A percentile compares a stretch with the other conserved stretches of the same genome.
These are phyloP conservation scores for Cochlearius cochlearius DNA, from an alignment of 2,113 vertebrate species.

Conservation along the genomic window DNA sequence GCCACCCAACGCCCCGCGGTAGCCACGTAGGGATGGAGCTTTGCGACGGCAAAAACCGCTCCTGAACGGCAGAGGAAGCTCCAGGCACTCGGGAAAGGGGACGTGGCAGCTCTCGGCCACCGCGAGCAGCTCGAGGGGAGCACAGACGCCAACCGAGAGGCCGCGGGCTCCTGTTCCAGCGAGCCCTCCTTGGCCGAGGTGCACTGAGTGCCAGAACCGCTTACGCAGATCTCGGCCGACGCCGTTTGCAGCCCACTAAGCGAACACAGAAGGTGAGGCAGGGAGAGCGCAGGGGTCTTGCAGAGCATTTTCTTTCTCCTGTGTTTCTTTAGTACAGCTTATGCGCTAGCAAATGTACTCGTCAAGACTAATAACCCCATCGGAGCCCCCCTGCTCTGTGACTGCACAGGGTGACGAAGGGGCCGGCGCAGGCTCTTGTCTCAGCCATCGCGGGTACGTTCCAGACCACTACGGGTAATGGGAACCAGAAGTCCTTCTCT, in stretches of 20 bases:
- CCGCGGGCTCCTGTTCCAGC: fast-evolving
- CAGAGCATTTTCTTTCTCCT: background rate
- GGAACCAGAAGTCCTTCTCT: constrained; percentile 33
- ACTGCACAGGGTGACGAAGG: fast-evolving
- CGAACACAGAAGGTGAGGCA: background rate
- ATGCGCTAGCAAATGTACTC: background rate
- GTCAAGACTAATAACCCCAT: background rate
- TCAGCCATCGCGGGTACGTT: background rate
- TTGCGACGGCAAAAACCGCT: fast-evolving
- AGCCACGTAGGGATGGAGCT: fast-evolving
- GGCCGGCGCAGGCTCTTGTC: background rate
- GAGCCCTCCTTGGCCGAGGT: background rate
- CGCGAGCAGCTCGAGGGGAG: fast-evolving
- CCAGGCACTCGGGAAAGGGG: fast-evolving
- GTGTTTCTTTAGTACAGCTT: background rate
- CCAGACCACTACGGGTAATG: background rate
- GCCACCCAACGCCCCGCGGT: fast-evolving
- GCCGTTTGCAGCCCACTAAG: fast-evolving
- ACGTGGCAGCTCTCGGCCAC: fast-evolving
- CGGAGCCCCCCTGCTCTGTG: background rate
- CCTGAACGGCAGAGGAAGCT: background rate
- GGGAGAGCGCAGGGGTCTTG: fast-evolving
- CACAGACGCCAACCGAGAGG: fast-evolving
- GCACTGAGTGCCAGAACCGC: fast-evolving
- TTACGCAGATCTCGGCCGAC: fast-evolving